These are phyloP conservation scores for Antheraea assamensis DNA, from an alignment of 2,888 invertebrate species.

Conservation along the genomic window DNA sequence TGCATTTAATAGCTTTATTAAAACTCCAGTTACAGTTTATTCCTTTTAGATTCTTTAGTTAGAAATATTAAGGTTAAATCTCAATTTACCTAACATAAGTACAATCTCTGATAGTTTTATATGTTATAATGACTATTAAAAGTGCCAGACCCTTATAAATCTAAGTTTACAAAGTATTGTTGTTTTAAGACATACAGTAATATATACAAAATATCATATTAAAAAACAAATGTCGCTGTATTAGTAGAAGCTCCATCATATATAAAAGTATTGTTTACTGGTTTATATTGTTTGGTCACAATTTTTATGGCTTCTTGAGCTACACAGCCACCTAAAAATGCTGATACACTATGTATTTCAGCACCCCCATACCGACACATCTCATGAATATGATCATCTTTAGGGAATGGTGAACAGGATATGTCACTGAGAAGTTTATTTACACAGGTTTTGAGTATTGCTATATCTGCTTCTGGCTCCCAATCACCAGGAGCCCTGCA, in stretches of 20 bases:
- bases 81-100: neutral
- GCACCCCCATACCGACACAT: conserved; percentile 97
- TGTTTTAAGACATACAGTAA: neutral
- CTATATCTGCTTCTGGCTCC: conserved; percentile 95
- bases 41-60: neutral
- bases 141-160: neutral
- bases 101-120: neutral
- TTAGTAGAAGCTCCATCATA: conserved; percentile 96
- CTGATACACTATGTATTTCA: conserved; percentile 96
- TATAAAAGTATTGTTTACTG: conserved; percentile 96
- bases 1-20: neutral
- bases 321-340: conserved; percentile 94
- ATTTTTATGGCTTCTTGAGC: conserved; percentile 98
- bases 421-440: conserved; percentile 92
- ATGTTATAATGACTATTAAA: neutral
- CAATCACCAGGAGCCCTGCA: conserved; percentile 95
- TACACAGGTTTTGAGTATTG: conserved; percentile 89
- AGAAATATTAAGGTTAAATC: neutral
- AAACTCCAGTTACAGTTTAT: neutral
- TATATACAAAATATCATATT: conserved; percentile 7
- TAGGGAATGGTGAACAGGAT: conserved; percentile 89
- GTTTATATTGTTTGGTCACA: conserved; percentile 97
- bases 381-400: conserved; percentile 97
- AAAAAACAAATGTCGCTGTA: conserved; percentile 86
- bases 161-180: neutral